A percentile compares a stretch with the other conserved stretches of the same genome.
Evolutionary conservation across 2,797 vertebrate species (phyloP).

Genomic region (Strix occidentalis): DNA sequence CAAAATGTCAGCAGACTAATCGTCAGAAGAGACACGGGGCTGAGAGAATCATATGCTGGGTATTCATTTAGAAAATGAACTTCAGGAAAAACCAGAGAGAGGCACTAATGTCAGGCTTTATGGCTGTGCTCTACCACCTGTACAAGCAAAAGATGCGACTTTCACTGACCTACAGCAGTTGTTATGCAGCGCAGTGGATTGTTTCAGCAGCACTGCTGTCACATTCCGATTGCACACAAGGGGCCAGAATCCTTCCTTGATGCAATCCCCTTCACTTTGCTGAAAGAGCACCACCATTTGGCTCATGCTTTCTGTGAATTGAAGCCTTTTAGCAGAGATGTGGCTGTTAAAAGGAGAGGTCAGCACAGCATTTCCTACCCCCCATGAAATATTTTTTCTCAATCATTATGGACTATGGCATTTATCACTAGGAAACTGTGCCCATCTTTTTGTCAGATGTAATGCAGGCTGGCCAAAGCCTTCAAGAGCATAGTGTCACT

Average conservation of each 20-base stretch:
- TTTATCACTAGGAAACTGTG: neutral
- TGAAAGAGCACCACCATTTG: neutral
- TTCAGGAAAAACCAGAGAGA: neutral
- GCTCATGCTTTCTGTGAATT: neutral
- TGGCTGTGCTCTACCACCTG: neutral
- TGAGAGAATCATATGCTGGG: neutral
- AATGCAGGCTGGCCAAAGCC: neutral
- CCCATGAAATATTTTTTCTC: neutral
- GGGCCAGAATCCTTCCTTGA: neutral
- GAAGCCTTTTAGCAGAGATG: neutral
- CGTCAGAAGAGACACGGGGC: neutral
- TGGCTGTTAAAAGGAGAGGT: neutral
- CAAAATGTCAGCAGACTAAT: neutral
- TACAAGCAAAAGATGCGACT: neutral
- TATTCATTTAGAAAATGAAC: slow-evolving; percentile 26
- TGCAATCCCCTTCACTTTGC: neutral
- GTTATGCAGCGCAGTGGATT: neutral
- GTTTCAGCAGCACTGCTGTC: neutral
- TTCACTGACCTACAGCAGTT: neutral
- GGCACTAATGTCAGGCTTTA: neutral
- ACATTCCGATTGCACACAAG: neutral
- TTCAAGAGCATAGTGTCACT: neutral
- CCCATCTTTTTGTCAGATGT: neutral
- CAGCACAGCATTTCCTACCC: neutral
- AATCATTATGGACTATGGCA: neutral